phyloP scores from a whole-genome alignment of 2,113 vertebrate genomes.

The Python bivittatus region DNA sequence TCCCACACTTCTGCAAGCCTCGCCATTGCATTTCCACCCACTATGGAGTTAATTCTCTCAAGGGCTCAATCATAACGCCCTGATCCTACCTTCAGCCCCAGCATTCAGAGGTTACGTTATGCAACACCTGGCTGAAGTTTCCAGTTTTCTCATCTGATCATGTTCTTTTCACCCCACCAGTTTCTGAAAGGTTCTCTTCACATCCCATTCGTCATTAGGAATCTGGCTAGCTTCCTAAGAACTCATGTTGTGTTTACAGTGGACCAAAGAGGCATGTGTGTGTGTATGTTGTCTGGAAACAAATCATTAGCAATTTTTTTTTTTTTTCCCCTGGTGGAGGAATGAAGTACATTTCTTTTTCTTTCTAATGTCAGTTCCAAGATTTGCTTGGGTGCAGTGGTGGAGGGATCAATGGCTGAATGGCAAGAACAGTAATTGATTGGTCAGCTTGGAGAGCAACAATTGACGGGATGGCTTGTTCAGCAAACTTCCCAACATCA shows the following conservation, averaged over 20 bases:
- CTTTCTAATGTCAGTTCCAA: neutral
- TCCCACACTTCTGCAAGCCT: neutral
- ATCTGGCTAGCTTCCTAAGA: neutral
- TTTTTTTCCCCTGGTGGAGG: neutral
- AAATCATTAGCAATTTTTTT: neutral
- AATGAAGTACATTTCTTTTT: neutral
- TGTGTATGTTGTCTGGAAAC: neutral
- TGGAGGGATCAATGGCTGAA: neutral
- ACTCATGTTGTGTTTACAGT: neutral
- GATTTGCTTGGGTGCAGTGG: neutral
- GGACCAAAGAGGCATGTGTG: neutral
- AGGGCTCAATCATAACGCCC: neutral
- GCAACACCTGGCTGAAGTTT: neutral
- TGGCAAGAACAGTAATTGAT: neutral
- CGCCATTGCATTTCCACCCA: neutral
- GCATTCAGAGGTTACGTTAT: neutral
- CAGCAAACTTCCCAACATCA: neutral
- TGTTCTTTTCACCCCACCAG: neutral
- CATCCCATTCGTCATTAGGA: neutral
- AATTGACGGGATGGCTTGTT: neutral
- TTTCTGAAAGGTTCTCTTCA: neutral
- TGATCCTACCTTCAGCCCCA: neutral
- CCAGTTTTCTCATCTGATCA: neutral
- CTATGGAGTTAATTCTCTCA: neutral
- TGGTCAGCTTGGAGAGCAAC: neutral